Conservation (phyloP, 35 echinoderm and acorn worm species). For the Anneissia japonica region DNA sequence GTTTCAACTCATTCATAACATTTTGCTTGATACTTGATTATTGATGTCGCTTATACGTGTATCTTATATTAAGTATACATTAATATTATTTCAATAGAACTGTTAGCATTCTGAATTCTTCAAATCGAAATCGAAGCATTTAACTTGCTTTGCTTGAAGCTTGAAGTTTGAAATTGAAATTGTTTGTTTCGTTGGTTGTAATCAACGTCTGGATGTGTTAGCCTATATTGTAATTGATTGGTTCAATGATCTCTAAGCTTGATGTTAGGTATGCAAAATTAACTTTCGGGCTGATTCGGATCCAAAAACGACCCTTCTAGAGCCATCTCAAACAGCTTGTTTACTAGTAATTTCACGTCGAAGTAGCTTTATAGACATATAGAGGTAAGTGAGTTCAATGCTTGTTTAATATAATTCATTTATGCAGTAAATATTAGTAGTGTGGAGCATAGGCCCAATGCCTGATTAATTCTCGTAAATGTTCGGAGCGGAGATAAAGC, state of each 20-base stretch:
- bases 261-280: conserved; percentile 1
- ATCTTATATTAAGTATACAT: too few species aligned
- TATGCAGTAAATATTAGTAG: not conserved
- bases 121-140: too few species aligned
- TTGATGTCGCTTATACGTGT: too few species aligned
- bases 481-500: not conserved
- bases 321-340: not conserved
- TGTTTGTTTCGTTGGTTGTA: too few species aligned
- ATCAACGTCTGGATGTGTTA: not conserved
- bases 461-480: not conserved
- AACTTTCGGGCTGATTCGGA: not conserved
- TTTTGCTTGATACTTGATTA: too few species aligned
- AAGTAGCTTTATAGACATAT: not conserved
- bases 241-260: not conserved
- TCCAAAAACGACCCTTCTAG: not conserved
- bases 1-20: too few species aligned
- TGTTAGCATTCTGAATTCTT: too few species aligned
- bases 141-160: too few species aligned
- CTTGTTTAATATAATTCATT: not conserved
- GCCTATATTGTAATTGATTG: not conserved
- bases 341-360: not conserved
- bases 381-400: not conserved
- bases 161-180: too few species aligned
- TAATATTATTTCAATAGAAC: too few species aligned
- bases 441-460: not conserved